phyloP scores from a whole-genome alignment of 1,140 invertebrate genomes.

The Drepana arcuata region DNA sequence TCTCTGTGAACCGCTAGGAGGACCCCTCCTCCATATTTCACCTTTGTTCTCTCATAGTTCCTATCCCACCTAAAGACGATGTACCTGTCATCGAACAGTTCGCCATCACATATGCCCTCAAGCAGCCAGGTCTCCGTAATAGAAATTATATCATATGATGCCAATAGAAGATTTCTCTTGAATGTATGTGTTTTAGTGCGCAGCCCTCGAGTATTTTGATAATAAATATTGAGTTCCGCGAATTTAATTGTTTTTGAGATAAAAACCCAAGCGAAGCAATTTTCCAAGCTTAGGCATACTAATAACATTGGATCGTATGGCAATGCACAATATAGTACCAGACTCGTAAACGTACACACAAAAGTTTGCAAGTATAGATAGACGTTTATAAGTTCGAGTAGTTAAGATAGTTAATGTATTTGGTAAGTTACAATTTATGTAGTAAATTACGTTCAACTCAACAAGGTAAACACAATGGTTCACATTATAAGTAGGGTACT shows the following conservation, averaged over 20 bases:
- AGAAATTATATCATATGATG: slow-evolving; percentile 1
- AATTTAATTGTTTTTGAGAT: not conserved
- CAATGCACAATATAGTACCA: too few species aligned
- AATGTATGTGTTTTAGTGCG: slow-evolving; percentile 4
- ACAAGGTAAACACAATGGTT: not conserved
- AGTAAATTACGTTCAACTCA: not conserved
- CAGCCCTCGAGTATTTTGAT: slow-evolving; percentile 6
- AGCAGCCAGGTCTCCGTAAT: slow-evolving; percentile 6
- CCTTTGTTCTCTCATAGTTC: slow-evolving; percentile 2
- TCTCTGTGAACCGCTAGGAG: slow-evolving; percentile 9
- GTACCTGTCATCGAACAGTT: slow-evolving; percentile 8
- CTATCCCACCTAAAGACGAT: slow-evolving; percentile 4
- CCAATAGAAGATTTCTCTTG: slow-evolving; percentile 1
- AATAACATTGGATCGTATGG: too few species aligned
- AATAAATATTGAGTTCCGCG: not conserved
- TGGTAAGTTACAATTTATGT: too few species aligned
- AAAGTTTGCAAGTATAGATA: not conserved
- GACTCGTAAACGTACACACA: too few species aligned
- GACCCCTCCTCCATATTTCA: slow-evolving; percentile 7
- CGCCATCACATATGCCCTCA: slow-evolving; percentile 1
- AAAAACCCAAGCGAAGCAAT: not conserved
- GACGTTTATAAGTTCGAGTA: not conserved
- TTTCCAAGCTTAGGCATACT: too few species aligned
- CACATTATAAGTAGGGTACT: not conserved
- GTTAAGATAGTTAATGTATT: too few species aligned